phyloP scores from a whole-genome alignment of 2,797 vertebrate genomes.

The Stomatorhinus walkeri region DNA sequence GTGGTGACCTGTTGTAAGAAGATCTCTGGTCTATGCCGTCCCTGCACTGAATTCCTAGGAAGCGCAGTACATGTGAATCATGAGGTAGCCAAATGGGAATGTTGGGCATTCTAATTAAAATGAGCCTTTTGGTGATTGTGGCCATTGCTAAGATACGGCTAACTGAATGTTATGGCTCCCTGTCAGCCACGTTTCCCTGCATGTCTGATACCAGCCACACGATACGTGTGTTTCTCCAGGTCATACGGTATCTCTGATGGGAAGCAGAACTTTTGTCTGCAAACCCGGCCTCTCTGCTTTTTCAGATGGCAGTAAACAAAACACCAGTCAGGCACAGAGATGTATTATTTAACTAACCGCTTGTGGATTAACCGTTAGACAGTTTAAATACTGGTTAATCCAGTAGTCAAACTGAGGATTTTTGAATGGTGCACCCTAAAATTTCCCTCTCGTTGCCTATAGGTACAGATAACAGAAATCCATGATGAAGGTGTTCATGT shows the following conservation, averaged over 20 bases:
- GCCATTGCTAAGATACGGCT: background rate
- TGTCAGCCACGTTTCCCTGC: background rate
- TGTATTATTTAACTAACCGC: background rate
- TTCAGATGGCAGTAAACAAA: background rate
- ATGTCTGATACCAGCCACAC: background rate
- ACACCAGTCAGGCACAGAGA: background rate
- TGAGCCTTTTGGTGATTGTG: background rate
- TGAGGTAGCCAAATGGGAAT: background rate
- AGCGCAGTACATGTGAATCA: background rate
- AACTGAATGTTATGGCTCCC: background rate
- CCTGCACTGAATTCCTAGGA: background rate
- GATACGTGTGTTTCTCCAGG: background rate
- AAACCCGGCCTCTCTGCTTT: background rate
- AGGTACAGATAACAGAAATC: background rate
- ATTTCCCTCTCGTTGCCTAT: background rate
- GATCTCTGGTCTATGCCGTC: background rate
- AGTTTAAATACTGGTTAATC: background rate
- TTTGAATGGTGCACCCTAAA: background rate
- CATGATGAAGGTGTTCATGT: background rate
- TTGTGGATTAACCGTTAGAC: background rate
- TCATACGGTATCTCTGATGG: background rate
- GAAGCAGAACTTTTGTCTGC: background rate
- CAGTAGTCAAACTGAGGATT: background rate
- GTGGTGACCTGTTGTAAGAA: background rate
- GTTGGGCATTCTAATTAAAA: conserved; percentile 7